These are phyloP conservation scores for Drosophila putrida DNA, from an alignment of 2,888 invertebrate genomes.

Conservation along the genomic window DNA sequence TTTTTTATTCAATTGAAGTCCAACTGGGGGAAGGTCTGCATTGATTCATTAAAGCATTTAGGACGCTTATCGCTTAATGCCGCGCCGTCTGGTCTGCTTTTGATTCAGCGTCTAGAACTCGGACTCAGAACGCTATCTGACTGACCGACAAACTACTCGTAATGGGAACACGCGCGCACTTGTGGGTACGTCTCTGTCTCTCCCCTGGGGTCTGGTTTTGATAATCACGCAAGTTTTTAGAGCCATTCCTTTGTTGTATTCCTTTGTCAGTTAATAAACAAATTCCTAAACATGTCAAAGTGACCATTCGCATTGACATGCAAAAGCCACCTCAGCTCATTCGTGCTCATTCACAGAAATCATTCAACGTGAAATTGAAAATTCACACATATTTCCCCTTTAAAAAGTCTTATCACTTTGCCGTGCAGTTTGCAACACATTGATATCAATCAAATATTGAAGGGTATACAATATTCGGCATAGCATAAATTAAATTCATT, in stretches of 20 bases:
- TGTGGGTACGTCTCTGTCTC: neutral
- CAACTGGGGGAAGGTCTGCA: conserved; percentile 45
- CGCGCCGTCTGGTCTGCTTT: conserved; percentile 61
- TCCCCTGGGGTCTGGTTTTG: conserved; percentile 2
- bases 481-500: conserved; percentile 15
- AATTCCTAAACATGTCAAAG: conserved; percentile 64
- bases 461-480: conserved; percentile 43
- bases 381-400: conserved; percentile 41
- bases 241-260: conserved; percentile 34
- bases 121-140: conserved; percentile 34
- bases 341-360: conserved; percentile 67
- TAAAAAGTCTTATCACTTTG: neutral
- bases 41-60: conserved; percentile 30
- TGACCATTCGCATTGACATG: conserved; percentile 38
- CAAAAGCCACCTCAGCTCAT: conserved; percentile 37
- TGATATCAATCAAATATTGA: too few relatives aligned
- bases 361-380: conserved; percentile 67
- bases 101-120: conserved; percentile 19
- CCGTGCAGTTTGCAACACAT: conserved; percentile 2
- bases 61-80: conserved; percentile 53
- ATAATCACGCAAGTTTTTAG: conserved; percentile 7
- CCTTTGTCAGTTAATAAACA: conserved; percentile 61
- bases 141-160: conserved; percentile 27
- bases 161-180: conserved; percentile 44
- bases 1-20: neutral